Evolutionary conservation across 2,888 invertebrate species (phyloP).

Genomic region (Chironomus riparius): DNA sequence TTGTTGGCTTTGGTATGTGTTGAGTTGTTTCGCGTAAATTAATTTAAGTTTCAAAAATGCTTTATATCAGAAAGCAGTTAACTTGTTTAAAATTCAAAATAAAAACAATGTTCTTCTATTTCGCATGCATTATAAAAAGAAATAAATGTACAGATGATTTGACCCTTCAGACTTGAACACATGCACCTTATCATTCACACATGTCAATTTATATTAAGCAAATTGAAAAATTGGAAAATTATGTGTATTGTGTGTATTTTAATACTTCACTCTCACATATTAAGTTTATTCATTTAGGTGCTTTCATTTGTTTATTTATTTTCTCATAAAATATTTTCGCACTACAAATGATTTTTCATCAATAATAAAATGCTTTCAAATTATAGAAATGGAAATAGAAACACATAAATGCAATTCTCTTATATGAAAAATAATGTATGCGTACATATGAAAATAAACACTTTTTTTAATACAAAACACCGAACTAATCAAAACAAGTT

Average conservation of each 20-base stretch:
- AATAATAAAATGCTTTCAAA: too few relatives aligned
- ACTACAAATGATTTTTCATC: too few relatives aligned
- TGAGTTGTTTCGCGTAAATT: background rate
- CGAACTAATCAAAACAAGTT: background rate
- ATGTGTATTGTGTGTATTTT: background rate
- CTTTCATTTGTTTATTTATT: background rate
- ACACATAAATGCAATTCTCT: background rate
- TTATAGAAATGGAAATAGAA: background rate
- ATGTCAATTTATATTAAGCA: slow-evolving; percentile 9
- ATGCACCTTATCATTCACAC: slow-evolving; percentile 8
- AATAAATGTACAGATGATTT: background rate
- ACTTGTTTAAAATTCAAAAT: background rate
- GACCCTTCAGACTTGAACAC: background rate
- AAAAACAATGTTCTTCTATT: background rate
- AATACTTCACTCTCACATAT: too few relatives aligned
- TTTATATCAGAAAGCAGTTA: background rate
- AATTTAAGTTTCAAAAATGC: background rate
- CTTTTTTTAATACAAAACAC: background rate
- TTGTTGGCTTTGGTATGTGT: background rate
- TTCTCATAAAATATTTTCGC: too few relatives aligned
- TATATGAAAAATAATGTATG: background rate
- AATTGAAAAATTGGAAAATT: slow-evolving; percentile 14
- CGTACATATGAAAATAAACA: background rate
- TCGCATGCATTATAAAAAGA: background rate
- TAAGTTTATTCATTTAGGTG: background rate